A percentile compares a stretch with the other conserved stretches of the same genome.
Evolutionary conservation across 2,113 vertebrate genomes (phyloP).

Genomic region (Podarcis cretensis): DNA sequence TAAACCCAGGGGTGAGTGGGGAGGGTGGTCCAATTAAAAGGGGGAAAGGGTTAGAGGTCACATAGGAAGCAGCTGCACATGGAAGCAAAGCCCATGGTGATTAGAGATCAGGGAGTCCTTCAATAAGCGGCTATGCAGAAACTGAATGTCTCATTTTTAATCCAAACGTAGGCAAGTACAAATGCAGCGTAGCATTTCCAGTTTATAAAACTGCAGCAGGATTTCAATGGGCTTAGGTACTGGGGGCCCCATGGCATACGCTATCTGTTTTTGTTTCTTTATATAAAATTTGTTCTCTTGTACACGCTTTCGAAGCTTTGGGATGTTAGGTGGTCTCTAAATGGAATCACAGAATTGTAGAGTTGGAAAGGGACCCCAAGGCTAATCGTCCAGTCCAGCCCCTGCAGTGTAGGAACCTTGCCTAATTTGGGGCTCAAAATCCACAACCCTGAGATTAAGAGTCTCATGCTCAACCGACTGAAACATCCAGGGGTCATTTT

Average conservation of each 20-base stretch:
- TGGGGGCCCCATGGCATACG: neutral
- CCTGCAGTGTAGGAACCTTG: no score
- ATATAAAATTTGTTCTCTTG: neutral
- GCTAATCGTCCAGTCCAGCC: no score
- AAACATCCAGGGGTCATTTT: no score
- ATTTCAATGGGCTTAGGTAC: neutral
- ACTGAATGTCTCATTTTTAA: neutral
- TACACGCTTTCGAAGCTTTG: no score
- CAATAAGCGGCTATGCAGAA: neutral
- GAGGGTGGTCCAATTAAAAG: neutral
- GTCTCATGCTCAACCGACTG: no score
- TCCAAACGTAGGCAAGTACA: neutral
- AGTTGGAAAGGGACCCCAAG: no score
- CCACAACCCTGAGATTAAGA: no score
- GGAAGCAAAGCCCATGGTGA: neutral
- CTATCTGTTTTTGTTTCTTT: neutral
- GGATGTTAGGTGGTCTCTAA: no score
- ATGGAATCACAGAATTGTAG: no score
- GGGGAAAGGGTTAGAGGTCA: neutral
- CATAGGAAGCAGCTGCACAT: neutral
- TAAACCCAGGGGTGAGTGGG: no score
- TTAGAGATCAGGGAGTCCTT: neutral
- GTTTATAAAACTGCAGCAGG: neutral
- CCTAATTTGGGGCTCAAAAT: no score
- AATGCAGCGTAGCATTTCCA: neutral